A percentile compares a stretch with the other conserved stretches of the same genome.
These are phyloP conservation scores for Brachionus plicatilis DNA, from an alignment of 1,140 invertebrate species.

Conservation along the genomic window DNA sequence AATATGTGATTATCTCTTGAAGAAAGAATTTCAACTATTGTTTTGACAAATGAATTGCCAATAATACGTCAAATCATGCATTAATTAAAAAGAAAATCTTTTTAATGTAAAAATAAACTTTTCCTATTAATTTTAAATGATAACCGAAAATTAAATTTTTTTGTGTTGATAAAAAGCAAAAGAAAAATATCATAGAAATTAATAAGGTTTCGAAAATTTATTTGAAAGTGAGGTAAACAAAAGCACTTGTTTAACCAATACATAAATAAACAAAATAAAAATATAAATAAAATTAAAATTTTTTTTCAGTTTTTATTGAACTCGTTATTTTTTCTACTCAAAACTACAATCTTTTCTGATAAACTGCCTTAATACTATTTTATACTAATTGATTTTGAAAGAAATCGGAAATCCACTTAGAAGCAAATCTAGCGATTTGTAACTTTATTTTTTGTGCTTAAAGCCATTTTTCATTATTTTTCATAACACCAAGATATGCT, in stretches of 20 bases:
- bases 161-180: background rate
- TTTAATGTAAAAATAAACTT: too few species aligned
- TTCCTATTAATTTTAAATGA: too few species aligned
- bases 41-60: background rate
- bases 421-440: background rate
- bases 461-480: background rate
- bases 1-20: background rate
- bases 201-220: background rate
- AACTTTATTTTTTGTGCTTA: background rate
- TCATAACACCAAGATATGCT: background rate
- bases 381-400: conserved; percentile 7
- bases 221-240: background rate
- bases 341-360: background rate
- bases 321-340: background rate
- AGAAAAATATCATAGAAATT: background rate
- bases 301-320: conserved; percentile 3
- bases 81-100: background rate
- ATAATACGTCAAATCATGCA: background rate
- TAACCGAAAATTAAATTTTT: background rate
- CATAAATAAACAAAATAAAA: background rate
- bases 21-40: background rate
- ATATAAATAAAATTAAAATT: background rate
- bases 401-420: background rate
- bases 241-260: background rate
- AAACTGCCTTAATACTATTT: background rate